These are phyloP conservation scores for Hypomecis atomaria DNA, from an alignment of 2,888 invertebrate genomes.

Conservation along the genomic window DNA sequence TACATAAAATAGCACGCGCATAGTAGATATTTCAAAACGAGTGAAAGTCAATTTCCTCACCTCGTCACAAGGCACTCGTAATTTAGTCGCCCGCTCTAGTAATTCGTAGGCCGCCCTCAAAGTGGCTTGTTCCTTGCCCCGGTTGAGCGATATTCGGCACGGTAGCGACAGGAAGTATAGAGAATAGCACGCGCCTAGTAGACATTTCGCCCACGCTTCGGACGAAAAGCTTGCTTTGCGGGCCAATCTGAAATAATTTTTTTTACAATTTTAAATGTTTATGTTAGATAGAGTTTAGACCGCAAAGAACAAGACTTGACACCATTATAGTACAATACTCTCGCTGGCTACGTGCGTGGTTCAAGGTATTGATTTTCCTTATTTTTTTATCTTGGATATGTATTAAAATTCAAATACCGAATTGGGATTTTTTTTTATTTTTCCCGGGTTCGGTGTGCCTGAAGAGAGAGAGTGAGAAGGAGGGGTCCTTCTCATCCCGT, in stretches of 20 bases:
- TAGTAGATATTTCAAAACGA: constrained; percentile 87
- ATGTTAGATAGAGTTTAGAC: not conserved
- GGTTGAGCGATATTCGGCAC: constrained; percentile 89
- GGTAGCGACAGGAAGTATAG: constrained; percentile 98
- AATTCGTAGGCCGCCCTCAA: constrained; percentile 93
- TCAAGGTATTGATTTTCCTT: no score
- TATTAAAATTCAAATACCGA: no score
- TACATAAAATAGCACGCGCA: constrained; percentile 97
- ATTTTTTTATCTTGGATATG: no score
- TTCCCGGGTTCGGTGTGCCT: no score
- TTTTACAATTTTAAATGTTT: no score
- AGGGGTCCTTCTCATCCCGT: no score
- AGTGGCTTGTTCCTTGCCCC: constrained; percentile 90
- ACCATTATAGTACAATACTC: no score
- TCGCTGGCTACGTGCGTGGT: no score
- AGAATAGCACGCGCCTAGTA: constrained; percentile 95
- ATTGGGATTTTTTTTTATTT: no score
- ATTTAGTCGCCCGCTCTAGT: constrained; percentile 93
- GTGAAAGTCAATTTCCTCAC: constrained; percentile 64
- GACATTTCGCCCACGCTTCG: constrained; percentile 96
- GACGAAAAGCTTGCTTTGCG: constrained; percentile 87
- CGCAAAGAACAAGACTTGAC: not conserved
- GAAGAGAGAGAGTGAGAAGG: no score
- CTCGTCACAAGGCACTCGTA: constrained; percentile 95
- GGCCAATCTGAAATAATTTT: constrained; percentile 84